Evolutionary conservation across 1,140 invertebrate genomes (phyloP).

Genomic region (Hermatobates lingyangjiaoensis): DNA sequence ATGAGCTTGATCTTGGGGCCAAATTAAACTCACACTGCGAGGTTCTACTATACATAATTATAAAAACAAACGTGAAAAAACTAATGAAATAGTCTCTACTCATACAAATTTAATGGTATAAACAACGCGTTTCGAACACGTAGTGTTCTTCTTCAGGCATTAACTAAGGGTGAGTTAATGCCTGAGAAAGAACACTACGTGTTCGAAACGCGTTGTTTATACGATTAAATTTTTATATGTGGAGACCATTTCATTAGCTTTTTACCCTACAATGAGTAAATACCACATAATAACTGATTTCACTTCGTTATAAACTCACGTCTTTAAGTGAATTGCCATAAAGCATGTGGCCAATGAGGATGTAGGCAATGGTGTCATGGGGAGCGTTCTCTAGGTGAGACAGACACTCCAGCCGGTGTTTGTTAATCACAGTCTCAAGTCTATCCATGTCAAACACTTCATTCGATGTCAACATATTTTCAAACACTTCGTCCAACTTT

Average conservation of each 20-base stretch:
- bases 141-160: too few species aligned
- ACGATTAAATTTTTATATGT: too few species aligned
- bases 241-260: too few species aligned
- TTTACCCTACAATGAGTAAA: too few species aligned
- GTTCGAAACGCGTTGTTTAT: too few species aligned
- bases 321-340: slow-evolving; percentile 56
- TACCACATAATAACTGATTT: too few species aligned
- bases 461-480: slow-evolving; percentile 24
- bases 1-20: not conserved
- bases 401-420: slow-evolving; percentile 48
- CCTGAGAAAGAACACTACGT: too few species aligned
- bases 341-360: slow-evolving; percentile 61
- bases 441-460: slow-evolving; percentile 54
- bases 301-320: slow-evolving; percentile 43
- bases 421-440: slow-evolving; percentile 48
- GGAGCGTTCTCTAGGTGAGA: slow-evolving; percentile 54
- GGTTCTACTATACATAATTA: too few species aligned
- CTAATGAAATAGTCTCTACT: slow-evolving; percentile 2
- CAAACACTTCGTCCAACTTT: slow-evolving; percentile 36
- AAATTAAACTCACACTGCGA: not conserved
- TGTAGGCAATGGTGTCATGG: slow-evolving; percentile 50
- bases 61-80: not conserved
- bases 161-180: too few species aligned
- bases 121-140: too few species aligned
- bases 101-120: too few species aligned